Percentiles rank a stretch among this genome's conserved stretches.
phyloP scores from a whole-genome alignment of 2,888 invertebrate genomes.

The Acleris literana region DNA sequence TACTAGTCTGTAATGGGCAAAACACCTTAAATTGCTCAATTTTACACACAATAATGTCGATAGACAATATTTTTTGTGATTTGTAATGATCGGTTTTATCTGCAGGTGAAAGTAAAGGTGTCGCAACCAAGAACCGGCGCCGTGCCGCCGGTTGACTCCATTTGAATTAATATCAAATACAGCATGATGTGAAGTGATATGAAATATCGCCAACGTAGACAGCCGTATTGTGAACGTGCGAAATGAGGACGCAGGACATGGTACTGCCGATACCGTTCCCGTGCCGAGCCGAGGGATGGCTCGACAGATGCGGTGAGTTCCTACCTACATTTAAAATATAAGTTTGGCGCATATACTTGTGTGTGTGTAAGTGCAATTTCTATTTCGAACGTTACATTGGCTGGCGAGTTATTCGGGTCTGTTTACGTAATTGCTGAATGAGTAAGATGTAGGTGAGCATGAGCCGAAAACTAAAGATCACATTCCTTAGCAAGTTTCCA shows the following conservation, averaged over 20 bases:
- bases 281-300: conserved; percentile 78
- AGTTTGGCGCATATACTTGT: not conserved
- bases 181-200: conserved; percentile 35
- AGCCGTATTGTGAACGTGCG: conserved; percentile 43
- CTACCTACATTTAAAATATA: not conserved
- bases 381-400: conserved; percentile 58
- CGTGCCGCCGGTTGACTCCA: conserved; percentile 43
- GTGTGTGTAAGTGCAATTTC: conserved; percentile 41
- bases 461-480: conserved; percentile 52
- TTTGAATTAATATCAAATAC: conserved; percentile 3
- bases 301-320: conserved; percentile 75
- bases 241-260: conserved; percentile 65
- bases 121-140: conserved; percentile 48
- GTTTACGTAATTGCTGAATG: conserved; percentile 69
- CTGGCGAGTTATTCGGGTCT: conserved; percentile 66
- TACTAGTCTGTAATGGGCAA: too few species aligned
- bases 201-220: conserved; percentile 5
- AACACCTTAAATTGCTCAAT: too few species aligned
- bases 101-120: conserved; percentile 75
- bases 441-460: conserved; percentile 51
- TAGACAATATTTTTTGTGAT: conserved; percentile 48
- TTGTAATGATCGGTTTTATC: conserved; percentile 60
- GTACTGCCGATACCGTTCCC: conserved; percentile 66
- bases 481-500: conserved; percentile 47
- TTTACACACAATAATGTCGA: too few species aligned